Evolutionary conservation across 2,113 vertebrate species (phyloP).

Genomic region (Uria lomvia): DNA sequence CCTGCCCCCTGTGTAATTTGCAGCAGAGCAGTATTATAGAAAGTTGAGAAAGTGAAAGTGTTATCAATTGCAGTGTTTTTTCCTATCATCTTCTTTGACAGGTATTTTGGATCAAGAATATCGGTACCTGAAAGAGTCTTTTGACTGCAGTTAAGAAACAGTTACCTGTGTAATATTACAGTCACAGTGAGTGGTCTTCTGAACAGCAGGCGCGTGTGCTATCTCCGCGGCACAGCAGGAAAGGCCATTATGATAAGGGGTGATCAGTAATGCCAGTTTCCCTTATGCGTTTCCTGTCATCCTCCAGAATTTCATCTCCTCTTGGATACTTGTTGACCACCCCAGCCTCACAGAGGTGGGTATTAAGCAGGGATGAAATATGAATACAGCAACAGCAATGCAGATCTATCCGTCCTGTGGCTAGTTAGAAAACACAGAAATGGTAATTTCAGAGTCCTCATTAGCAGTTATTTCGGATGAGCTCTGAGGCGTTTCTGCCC

Average conservation of each 20-base stretch:
- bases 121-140: background rate
- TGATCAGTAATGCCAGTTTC: background rate
- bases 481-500: fast-evolving
- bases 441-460: background rate
- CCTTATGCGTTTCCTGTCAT: background rate
- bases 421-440: background rate
- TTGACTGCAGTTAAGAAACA: background rate
- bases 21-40: background rate
- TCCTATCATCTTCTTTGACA: background rate
- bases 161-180: background rate
- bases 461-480: fast-evolving
- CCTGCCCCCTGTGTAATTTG: background rate
- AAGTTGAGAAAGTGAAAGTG: background rate
- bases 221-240: background rate
- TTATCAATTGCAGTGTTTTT: background rate
- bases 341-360: background rate
- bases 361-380: background rate
- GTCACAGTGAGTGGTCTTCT: background rate
- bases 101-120: background rate
- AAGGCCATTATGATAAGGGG: background rate
- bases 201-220: background rate
- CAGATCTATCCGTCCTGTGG: fast-evolving
- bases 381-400: background rate
- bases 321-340: background rate
- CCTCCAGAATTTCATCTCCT: background rate